Evolutionary conservation across 2,888 invertebrate species (phyloP), one percentile per base, ranked within the genome.

Genomic region (Melolontha melolontha): DNA sequence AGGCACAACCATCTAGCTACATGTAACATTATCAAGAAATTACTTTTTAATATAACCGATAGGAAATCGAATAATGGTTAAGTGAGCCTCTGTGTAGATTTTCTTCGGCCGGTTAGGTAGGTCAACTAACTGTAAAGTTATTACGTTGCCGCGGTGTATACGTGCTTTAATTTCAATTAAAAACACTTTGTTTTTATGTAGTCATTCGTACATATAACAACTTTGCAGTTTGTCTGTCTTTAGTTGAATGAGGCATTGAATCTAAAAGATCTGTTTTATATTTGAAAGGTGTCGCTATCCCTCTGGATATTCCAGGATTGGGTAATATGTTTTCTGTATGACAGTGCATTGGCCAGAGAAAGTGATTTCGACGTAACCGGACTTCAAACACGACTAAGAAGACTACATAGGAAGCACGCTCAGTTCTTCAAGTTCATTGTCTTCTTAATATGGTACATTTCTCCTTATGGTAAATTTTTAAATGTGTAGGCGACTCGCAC

Each of bases 1-100:
- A 88, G 75, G 82, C 87, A 85, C 73, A 87, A 78, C 88, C 88
- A 88, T 78, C 86, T 84, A 29, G 84, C 84, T 76, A 84, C 16
- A n/a, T 52, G 22, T 51, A 64, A 51, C 52, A 49, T 64, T 52
- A 29, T 52, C 40, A 1, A 34, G 8, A 51, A 44, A 50, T 55
- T 47, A 55, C 22, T 59, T 59, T 44, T 44, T 42, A 44, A 59
- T 59, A 65, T 64, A 67, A 55, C 42, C 55, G 55, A 12, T 27
- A 27, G 57, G 41, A 66, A 65, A 11, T 14, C 59, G 42, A 59
- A 39, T 10, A 54, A 54, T 54, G 40, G 54, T 40, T 54, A 54
- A 59, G 44, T 44, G 59, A 29, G 27, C 27, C 44, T 44, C 16
- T 16, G 10, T 10, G 4, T 8, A 8, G 42, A 44, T 34, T 29